Percentiles rank a stretch among this genome's conserved stretches.
Evolutionary conservation across 2,113 vertebrate genomes (phyloP).

Genomic region (Serinus canaria): DNA sequence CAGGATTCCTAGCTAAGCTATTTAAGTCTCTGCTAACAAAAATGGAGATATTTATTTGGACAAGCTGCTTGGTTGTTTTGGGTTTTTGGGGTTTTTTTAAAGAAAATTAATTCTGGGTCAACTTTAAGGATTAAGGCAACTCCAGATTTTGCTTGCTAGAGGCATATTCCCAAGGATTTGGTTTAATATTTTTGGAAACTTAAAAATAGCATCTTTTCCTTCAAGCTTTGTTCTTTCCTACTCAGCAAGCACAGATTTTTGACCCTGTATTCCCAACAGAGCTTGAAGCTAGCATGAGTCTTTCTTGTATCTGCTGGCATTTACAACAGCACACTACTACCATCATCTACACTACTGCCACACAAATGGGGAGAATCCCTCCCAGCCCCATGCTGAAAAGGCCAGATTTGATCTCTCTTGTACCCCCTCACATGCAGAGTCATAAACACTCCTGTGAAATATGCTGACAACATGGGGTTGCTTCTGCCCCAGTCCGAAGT

Average conservation of each 20-base stretch:
- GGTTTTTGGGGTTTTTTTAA: neutral
- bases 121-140: slow-evolving; percentile 1
- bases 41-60: neutral
- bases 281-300: neutral
- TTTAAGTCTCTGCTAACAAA: neutral
- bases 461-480: neutral
- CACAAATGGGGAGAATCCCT: neutral
- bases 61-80: neutral
- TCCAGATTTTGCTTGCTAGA: neutral
- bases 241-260: neutral
- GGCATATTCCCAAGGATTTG: slow-evolving; percentile 17
- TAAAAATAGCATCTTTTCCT: slow-evolving; percentile 33
- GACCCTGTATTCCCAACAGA: neutral
- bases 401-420: neutral
- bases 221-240: slow-evolving; percentile 14
- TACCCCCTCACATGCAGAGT: neutral
- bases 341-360: neutral
- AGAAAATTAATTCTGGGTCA: slow-evolving; percentile 8
- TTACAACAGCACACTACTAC: neutral
- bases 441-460: neutral
- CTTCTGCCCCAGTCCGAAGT: neutral
- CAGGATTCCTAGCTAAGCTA: neutral
- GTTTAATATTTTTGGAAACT: slow-evolving; percentile 24
- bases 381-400: neutral
- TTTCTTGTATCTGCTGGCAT: neutral